Evolutionary conservation across 2,113 vertebrate species (phyloP).

Genomic region (Acrocephalus arundinaceus): DNA sequence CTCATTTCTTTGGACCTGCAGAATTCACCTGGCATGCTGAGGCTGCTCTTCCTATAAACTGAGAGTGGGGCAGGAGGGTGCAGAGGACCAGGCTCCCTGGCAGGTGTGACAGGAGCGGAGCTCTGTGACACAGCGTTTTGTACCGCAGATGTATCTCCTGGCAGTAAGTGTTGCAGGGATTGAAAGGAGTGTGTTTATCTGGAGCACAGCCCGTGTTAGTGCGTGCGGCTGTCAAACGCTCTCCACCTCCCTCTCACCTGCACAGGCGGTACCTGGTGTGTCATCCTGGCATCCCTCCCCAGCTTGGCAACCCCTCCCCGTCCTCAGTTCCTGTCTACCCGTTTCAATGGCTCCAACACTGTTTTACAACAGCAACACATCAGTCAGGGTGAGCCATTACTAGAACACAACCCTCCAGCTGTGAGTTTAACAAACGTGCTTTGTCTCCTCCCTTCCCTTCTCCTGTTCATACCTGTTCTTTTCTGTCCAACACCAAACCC

Average conservation of each 20-base stretch:
- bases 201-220: background rate
- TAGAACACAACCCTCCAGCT: background rate
- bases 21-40: fast-evolving
- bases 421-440: background rate
- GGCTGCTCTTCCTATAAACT: background rate
- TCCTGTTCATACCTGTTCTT: background rate
- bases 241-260: background rate
- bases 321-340: background rate
- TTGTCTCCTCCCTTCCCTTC: background rate
- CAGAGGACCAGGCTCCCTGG: background rate
- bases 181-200: background rate
- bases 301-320: background rate
- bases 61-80: background rate
- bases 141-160: background rate
- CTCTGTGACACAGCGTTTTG: background rate
- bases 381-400: background rate
- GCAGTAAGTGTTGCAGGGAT: background rate
- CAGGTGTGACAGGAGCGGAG: background rate
- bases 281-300: background rate
- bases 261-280: background rate
- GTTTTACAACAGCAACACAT: background rate
- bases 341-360: background rate
- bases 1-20: background rate
- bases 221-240: fast-evolving
- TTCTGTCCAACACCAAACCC: background rate